These are phyloP conservation scores for Thymelicus sylvestris DNA, from an alignment of 2,888 invertebrate species.

Conservation along the genomic window DNA sequence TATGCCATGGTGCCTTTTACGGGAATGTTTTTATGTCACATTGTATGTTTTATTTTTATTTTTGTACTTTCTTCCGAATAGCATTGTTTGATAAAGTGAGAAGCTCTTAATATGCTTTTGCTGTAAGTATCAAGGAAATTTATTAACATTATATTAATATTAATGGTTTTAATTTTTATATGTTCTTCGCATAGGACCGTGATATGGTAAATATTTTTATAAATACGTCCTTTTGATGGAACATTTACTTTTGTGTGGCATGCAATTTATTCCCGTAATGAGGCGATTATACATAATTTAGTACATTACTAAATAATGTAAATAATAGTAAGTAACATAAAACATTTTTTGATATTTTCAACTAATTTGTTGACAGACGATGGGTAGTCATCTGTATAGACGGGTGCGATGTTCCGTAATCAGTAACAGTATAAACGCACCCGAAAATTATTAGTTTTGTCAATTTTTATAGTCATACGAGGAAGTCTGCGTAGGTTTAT, in stretches of 20 bases:
- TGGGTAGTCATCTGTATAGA: constrained; percentile 28
- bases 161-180: not conserved
- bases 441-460: constrained; percentile 66
- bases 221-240: constrained; percentile 36
- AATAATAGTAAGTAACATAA: constrained; percentile 59
- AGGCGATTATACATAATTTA: constrained; percentile 78
- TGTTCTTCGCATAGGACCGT: not conserved
- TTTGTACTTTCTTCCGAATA: not conserved
- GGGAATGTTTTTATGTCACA: constrained; percentile 54
- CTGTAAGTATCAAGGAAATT: too few relatives aligned
- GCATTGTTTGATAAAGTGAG: too few relatives aligned
- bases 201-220: constrained; percentile 36
- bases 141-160: not conserved
- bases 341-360: constrained; percentile 66
- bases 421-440: constrained; percentile 42
- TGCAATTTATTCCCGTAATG: constrained; percentile 63
- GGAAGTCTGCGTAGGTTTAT: constrained; percentile 72
- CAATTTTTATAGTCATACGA: constrained; percentile 68
- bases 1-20: constrained; percentile 62
- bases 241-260: constrained; percentile 43
- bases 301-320: constrained; percentile 84
- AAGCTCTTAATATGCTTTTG: too few relatives aligned
- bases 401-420: constrained; percentile 13
- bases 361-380: constrained; percentile 67
- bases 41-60: constrained; percentile 2